Evolutionary conservation across 2,797 vertebrate genomes (phyloP).

Genomic region (Menidia menidia): DNA sequence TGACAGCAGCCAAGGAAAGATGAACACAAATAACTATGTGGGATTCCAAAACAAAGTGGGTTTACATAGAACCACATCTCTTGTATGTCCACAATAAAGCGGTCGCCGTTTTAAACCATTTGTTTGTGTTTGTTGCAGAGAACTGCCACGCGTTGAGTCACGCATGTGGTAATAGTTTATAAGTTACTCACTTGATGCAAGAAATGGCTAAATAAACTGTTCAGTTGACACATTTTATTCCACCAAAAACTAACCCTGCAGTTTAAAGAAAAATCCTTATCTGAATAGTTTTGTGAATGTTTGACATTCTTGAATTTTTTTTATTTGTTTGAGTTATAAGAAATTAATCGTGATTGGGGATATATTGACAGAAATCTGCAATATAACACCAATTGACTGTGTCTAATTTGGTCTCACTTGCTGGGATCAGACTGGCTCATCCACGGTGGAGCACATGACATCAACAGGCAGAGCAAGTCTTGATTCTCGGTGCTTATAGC

Average conservation of each 20-base stretch:
- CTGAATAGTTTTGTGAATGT: conserved; percentile 43
- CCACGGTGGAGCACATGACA: conserved; percentile 56
- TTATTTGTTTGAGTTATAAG: conserved; percentile 4
- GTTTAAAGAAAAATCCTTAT: conserved; percentile 18
- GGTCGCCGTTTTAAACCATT: conserved; percentile 61
- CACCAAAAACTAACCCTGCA: conserved; percentile 40
- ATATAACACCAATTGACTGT: no score
- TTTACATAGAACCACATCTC: conserved; percentile 52
- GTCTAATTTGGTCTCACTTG: conserved; percentile 4
- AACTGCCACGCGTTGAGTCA: conserved; percentile 44
- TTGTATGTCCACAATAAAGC: conserved; percentile 46
- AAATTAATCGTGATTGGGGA: background rate
- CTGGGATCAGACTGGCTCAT: conserved; percentile 26
- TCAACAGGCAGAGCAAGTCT: conserved; percentile 46
- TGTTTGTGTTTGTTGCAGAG: conserved; percentile 63
- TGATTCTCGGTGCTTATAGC: conserved; percentile 50
- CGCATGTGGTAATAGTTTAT: conserved; percentile 58
- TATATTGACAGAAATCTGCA: background rate
- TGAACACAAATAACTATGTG: conserved; percentile 49
- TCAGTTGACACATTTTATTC: conserved; percentile 46
- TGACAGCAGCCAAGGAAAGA: conserved; percentile 46
- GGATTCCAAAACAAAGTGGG: conserved; percentile 56
- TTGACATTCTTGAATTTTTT: conserved; percentile 26
- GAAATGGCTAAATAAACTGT: conserved; percentile 57
- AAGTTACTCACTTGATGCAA: conserved; percentile 60